Conservation (phyloP, 2,113 vertebrate genomes). For the Litocranius walleri region DNA sequence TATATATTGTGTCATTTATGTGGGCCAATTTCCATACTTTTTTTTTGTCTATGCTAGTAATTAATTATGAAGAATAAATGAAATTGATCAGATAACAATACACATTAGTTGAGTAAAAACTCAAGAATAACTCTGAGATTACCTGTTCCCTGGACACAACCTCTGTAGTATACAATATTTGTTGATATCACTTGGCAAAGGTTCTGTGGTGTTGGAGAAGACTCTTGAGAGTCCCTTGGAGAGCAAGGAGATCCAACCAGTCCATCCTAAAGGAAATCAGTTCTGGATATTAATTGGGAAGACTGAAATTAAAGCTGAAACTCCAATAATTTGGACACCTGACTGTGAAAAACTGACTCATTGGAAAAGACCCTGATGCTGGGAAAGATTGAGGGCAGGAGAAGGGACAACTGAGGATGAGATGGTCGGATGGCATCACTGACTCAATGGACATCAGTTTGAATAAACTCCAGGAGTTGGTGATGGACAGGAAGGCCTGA, state of each 20-base stretch:
- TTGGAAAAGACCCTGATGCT: neutral
- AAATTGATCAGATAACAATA: neutral
- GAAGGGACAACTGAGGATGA: neutral
- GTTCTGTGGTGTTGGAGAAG: neutral
- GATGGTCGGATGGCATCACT: neutral
- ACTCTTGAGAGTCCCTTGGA: neutral
- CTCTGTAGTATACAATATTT: neutral
- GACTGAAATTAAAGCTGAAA: neutral
- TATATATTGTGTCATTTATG: neutral
- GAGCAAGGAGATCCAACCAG: neutral
- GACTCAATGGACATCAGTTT: neutral
- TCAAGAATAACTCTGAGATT: neutral
- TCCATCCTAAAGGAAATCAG: neutral
- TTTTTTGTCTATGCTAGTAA: neutral
- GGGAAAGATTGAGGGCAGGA: rapidly evolving
- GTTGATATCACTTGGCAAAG: neutral
- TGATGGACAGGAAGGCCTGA: neutral
- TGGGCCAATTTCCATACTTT: neutral
- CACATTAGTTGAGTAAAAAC: neutral
- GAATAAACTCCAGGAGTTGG: neutral
- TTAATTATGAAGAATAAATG: slow-evolving; percentile 10
- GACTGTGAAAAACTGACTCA: neutral
- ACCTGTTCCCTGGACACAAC: neutral
- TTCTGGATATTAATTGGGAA: neutral
- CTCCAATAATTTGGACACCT: neutral